A percentile compares a stretch with the other conserved stretches of the same genome.
These are phyloP conservation scores for Danionella cerebrum DNA, from an alignment of 2,113 vertebrate genomes.

Conservation along the genomic window DNA sequence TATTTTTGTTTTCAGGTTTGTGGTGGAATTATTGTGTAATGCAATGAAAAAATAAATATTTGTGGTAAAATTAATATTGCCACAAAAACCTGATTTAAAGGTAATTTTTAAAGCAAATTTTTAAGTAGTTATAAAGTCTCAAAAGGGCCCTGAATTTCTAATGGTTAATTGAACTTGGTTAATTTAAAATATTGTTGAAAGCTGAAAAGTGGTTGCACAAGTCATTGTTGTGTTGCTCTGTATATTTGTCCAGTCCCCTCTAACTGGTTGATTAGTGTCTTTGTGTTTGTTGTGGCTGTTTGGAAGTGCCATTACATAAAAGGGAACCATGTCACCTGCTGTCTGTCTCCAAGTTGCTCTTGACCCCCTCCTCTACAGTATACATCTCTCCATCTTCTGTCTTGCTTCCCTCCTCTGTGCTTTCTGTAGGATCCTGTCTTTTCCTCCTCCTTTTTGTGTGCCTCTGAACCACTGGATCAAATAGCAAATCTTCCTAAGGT, in stretches of 20 bases:
- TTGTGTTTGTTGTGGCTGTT: background rate
- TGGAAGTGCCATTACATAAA: background rate
- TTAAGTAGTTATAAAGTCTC: too few relatives aligned
- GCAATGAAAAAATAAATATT: too few relatives aligned
- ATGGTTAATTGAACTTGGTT: too few relatives aligned
- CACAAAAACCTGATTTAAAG: too few relatives aligned
- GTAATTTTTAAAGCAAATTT: too few relatives aligned
- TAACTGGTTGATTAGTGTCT: background rate
- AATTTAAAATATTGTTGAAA: too few relatives aligned
- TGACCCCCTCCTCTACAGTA: background rate
- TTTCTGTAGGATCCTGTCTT: slow-evolving; percentile 33
- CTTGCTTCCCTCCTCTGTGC: background rate
- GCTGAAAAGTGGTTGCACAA: slow-evolving; percentile 7
- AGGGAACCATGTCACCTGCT: background rate
- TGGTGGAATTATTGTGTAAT: too few relatives aligned
- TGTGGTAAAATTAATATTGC: too few relatives aligned
- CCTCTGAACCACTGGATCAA: slow-evolving; percentile 41
- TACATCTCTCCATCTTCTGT: background rate
- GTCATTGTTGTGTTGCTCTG: background rate
- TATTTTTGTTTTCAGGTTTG: too few relatives aligned
- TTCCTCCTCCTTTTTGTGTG: slow-evolving; percentile 45
- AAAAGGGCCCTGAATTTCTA: too few relatives aligned
- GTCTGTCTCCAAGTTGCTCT: background rate
- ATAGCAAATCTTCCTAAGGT: slow-evolving; percentile 51
- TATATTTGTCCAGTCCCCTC: background rate